Conservation (phyloP, 2,797 vertebrate species). For the Gymnocypris eckloni region DNA sequence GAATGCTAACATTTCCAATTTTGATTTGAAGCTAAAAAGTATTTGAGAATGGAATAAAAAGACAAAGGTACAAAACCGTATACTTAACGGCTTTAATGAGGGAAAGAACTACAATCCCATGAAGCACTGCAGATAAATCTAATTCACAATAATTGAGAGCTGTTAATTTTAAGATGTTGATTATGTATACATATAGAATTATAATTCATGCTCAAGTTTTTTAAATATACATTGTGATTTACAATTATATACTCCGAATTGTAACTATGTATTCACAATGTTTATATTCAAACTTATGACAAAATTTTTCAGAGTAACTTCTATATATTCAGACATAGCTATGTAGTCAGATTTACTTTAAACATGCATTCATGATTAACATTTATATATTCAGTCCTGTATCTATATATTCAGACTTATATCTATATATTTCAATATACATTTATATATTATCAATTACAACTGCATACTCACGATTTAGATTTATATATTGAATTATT, state of each 20-base stretch:
- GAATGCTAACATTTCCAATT: background rate
- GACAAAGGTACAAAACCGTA: background rate
- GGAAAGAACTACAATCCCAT: background rate
- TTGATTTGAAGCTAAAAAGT: background rate
- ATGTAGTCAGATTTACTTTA: background rate
- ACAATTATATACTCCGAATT: background rate
- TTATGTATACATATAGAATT: background rate
- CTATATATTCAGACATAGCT: background rate
- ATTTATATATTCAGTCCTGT: background rate
- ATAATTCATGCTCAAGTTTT: background rate
- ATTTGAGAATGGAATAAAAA: background rate
- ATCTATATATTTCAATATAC: background rate
- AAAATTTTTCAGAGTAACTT: background rate
- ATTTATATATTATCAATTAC: background rate
- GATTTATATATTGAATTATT: too few relatives aligned
- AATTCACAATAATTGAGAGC: background rate
- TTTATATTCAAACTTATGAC: background rate
- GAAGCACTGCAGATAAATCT: background rate
- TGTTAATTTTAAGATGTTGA: background rate
- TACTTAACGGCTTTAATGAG: background rate
- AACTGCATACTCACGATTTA: too few relatives aligned
- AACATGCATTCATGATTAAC: background rate
- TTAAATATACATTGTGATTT: background rate
- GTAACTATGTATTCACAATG: background rate
- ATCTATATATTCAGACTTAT: background rate